These are phyloP conservation scores for Petroica traversi DNA, from an alignment of 2,113 vertebrate genomes.

Conservation along the genomic window DNA sequence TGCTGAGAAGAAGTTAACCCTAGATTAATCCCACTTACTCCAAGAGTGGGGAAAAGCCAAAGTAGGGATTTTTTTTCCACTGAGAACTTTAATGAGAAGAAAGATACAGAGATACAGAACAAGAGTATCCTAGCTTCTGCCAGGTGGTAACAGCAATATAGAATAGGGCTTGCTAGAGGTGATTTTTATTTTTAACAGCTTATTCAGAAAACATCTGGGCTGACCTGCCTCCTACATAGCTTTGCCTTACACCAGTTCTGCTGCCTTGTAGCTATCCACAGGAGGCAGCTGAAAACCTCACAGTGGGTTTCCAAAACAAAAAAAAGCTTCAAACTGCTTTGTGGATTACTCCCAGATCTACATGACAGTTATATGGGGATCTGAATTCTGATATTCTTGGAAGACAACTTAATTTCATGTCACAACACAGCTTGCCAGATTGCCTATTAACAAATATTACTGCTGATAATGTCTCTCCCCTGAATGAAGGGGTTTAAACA, in stretches of 20 bases:
- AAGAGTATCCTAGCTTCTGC: not conserved
- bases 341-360: not conserved
- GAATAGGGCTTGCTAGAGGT: not conserved
- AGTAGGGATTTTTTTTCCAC: not conserved
- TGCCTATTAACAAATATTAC: not conserved
- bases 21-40: not conserved
- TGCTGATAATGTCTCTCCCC: not conserved
- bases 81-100: not conserved
- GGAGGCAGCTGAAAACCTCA: not conserved
- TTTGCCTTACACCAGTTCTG: not conserved
- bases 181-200: not conserved
- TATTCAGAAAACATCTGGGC: not conserved
- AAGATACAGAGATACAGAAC: not conserved
- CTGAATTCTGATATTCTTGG: not conserved
- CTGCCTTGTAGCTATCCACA: not conserved
- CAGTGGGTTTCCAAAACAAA: not conserved
- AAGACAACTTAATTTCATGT: not conserved
- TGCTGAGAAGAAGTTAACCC: not conserved
- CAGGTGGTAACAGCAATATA: not conserved
- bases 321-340: not conserved
- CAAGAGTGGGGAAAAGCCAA: not conserved
- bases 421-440: not conserved
- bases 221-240: not conserved
- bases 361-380: not conserved
- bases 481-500: not conserved